A percentile compares a stretch with the other conserved stretches of the same genome.
Evolutionary conservation across 2,888 invertebrate species (phyloP).

Genomic region (Geophilus truncorum): DNA sequence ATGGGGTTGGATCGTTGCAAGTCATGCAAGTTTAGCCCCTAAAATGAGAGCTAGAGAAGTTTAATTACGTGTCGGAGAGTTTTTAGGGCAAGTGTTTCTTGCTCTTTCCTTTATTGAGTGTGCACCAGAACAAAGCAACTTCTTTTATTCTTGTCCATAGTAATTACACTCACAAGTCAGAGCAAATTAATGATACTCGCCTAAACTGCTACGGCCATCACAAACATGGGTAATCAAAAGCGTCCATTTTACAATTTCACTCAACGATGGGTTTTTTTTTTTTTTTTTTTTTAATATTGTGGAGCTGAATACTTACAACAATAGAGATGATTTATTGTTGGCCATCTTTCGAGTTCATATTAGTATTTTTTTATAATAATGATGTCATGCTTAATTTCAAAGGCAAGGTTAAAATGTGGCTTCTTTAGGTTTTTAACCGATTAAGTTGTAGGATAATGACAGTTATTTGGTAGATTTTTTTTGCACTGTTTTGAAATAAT

Average conservation of each 20-base stretch:
- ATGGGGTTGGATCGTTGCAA: background rate
- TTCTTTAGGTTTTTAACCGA: too few species aligned
- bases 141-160: background rate
- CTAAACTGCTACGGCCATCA: background rate
- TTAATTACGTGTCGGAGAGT: slow-evolving; percentile 1
- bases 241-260: background rate
- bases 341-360: background rate
- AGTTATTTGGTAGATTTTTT: too few species aligned
- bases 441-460: background rate
- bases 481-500: too few species aligned
- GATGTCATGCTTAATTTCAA: background rate
- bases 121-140: background rate
- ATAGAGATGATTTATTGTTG: background rate
- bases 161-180: slow-evolving; percentile 32
- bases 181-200: slow-evolving; percentile 30
- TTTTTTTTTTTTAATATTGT: too few species aligned
- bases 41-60: background rate
- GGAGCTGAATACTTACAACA: background rate
- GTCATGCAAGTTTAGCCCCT: background rate
- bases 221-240: slow-evolving; percentile 28
- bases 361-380: background rate
- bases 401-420: background rate
- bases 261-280: too few species aligned
- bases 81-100: background rate
- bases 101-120: background rate